Evolutionary conservation across 2,888 invertebrate genomes (phyloP).

Genomic region (Clistopyga incitator): DNA sequence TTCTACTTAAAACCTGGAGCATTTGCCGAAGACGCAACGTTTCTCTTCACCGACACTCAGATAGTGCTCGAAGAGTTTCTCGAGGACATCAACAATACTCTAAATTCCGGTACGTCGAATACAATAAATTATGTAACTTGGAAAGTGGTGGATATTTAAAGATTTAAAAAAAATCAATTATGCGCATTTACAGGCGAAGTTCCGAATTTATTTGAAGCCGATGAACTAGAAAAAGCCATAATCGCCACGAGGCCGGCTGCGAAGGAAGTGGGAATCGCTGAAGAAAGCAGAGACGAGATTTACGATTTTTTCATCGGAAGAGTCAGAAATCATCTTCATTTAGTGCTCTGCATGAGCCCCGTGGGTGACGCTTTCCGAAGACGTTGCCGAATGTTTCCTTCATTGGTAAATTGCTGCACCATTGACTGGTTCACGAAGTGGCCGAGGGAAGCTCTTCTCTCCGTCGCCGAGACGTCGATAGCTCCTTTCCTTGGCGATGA

Average conservation of each 20-base stretch:
- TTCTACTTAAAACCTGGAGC: conserved; percentile 93
- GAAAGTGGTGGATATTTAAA: no score
- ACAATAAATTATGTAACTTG: conserved; percentile 11
- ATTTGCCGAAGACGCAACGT: conserved; percentile 90
- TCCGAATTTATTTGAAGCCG: conserved; percentile 95
- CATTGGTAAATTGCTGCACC: conserved; percentile 95
- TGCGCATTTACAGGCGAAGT: conserved; percentile 89
- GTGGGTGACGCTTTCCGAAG: conserved; percentile 95
- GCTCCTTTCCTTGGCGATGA: conserved; percentile 86
- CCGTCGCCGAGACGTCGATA: conserved; percentile 92
- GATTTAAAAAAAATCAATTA: not conserved
- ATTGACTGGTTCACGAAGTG: conserved; percentile 98
- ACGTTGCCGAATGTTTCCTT: conserved; percentile 97
- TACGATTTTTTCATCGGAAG: conserved; percentile 94
- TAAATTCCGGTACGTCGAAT: conserved; percentile 90
- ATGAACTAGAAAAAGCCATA: conserved; percentile 93
- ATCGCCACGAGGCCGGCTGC: conserved; percentile 90
- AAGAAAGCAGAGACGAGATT: conserved; percentile 90
- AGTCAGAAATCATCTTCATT: conserved; percentile 93
- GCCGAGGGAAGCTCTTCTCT: conserved; percentile 94
- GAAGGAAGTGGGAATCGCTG: conserved; percentile 88
- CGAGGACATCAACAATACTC: conserved; percentile 96
- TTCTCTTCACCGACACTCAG: conserved; percentile 95
- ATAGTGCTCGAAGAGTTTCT: conserved; percentile 95
- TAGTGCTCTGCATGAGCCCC: conserved; percentile 96